These are phyloP conservation scores for Drosophila putrida DNA, from an alignment of 2,888 invertebrate genomes.

Conservation along the genomic window DNA sequence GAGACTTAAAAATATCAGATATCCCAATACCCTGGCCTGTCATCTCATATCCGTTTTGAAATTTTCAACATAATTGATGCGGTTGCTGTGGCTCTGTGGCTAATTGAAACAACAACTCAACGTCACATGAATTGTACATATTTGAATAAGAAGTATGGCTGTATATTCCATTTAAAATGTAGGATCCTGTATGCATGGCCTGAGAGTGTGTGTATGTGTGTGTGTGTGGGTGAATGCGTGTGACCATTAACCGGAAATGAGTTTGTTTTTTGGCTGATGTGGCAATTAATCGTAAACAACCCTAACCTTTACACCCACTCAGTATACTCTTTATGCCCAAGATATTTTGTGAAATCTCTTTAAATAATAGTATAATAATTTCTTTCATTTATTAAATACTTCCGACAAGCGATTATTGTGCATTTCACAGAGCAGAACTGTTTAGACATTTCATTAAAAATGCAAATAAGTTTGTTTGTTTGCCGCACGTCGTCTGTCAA, in stretches of 20 bases:
- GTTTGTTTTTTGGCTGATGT: slow-evolving; percentile 60
- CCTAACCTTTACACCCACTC: slow-evolving; percentile 1
- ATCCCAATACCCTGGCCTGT: neutral
- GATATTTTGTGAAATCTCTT: neutral
- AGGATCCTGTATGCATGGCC: slow-evolving; percentile 27
- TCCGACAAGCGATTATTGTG: slow-evolving; percentile 47
- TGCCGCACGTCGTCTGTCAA: slow-evolving; percentile 39
- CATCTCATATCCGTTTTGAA: slow-evolving; percentile 53
- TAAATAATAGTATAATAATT: too few relatives aligned
- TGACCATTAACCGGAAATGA: slow-evolving; percentile 66
- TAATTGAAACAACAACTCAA: slow-evolving; percentile 70
- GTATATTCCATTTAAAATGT: slow-evolving; percentile 54
- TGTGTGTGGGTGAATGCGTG: slow-evolving; percentile 6
- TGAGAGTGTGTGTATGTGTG: slow-evolving; percentile 13
- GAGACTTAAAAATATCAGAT: slow-evolving; percentile 9
- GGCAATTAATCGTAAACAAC: slow-evolving; percentile 44
- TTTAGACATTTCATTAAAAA: slow-evolving; percentile 78
- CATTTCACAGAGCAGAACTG: slow-evolving; percentile 41
- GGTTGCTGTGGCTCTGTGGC: slow-evolving; percentile 65
- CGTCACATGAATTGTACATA: slow-evolving; percentile 14
- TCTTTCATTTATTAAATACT: slow-evolving; percentile 47
- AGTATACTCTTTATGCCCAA: neutral
- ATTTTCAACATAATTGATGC: slow-evolving; percentile 72
- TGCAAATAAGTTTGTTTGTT: slow-evolving; percentile 77
- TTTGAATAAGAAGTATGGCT: slow-evolving; percentile 19